These are phyloP conservation scores for Daktulosphaira vitifoliae DNA, from an alignment of 1,140 invertebrate genomes.

Conservation along the genomic window DNA sequence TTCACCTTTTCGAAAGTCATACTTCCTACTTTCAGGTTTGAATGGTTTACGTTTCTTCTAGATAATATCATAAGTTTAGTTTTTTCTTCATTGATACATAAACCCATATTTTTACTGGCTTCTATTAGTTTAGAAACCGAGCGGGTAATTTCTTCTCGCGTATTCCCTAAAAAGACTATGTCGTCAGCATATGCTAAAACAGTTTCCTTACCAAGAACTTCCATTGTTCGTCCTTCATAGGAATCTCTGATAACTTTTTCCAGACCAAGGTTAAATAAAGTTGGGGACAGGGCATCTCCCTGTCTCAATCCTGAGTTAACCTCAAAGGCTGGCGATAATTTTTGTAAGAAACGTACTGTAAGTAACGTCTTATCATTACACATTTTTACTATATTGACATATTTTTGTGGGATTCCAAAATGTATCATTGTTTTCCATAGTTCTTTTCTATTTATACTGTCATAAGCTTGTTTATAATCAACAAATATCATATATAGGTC, in stretches of 20 bases:
- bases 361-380: neutral
- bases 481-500: conserved; percentile 3
- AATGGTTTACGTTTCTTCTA: neutral
- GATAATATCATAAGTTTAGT: no score
- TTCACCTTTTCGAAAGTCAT: no score
- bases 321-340: neutral
- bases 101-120: neutral
- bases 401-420: conserved; percentile 13
- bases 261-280: neutral
- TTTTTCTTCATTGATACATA: neutral
- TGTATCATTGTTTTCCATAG: conserved; percentile 17
- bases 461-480: conserved; percentile 30
- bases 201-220: neutral
- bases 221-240: no score
- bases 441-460: neutral
- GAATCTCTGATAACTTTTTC: neutral
- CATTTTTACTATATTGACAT: conserved; percentile 10
- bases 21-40: neutral
- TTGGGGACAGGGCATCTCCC: neutral
- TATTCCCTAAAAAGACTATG: conserved; percentile 1
- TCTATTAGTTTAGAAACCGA: neutral
- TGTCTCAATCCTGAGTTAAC: neutral
- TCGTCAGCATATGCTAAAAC: neutral
- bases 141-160: neutral
- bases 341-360: conserved; percentile 2